phyloP scores from a whole-genome alignment of 2,113 vertebrate genomes.

The Plecotus auritus region DNA sequence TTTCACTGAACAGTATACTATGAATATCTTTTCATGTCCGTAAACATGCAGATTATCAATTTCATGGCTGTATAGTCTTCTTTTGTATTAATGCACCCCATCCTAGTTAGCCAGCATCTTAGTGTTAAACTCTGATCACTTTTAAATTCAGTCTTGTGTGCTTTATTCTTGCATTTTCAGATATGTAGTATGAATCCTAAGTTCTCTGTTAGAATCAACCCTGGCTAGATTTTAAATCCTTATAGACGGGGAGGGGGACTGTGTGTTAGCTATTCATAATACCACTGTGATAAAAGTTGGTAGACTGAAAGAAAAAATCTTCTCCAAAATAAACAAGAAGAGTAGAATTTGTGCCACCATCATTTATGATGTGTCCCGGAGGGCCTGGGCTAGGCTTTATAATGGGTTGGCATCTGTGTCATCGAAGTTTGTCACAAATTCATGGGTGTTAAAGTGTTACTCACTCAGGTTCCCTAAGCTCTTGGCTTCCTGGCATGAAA shows the following conservation, averaged over 20 bases:
- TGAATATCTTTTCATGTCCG: background rate
- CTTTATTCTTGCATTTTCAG: slow-evolving; percentile 20
- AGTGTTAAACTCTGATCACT: background rate
- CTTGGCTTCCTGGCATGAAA: background rate
- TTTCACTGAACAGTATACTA: background rate
- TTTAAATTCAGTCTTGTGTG: slow-evolving; percentile 2
- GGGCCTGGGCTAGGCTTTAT: background rate
- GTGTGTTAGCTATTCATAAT: background rate
- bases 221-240: background rate
- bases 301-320: background rate
- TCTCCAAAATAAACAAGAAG: background rate
- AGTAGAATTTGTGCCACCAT: background rate
- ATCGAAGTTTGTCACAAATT: background rate
- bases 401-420: background rate
- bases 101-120: background rate
- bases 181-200: background rate
- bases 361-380: background rate
- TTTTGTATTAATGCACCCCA: background rate
- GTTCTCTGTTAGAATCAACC: background rate
- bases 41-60: background rate
- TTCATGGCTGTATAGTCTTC: background rate
- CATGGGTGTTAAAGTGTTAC: background rate
- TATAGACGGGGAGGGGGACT: too few species aligned
- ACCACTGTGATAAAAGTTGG: background rate
- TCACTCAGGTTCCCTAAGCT: background rate